A percentile compares a stretch with the other conserved stretches of the same genome.
phyloP scores from a whole-genome alignment of 2,888 invertebrate genomes.

The Andrena camellia region DNA sequence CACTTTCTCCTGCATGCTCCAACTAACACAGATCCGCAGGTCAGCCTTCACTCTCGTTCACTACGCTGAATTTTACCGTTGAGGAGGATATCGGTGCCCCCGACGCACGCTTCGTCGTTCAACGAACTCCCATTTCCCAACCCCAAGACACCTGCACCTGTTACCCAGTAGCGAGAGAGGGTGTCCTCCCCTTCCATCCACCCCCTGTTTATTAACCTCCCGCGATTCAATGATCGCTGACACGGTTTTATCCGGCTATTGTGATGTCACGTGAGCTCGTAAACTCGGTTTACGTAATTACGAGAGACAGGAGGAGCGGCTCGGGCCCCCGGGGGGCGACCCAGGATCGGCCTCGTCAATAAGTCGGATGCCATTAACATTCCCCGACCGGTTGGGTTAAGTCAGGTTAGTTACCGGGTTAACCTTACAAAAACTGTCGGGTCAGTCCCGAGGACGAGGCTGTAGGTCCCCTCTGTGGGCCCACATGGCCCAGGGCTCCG shows the following conservation, averaged over 20 bases:
- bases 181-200: slow-evolving; percentile 2
- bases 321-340: slow-evolving; percentile 19
- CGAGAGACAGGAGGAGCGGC: slow-evolving; percentile 30
- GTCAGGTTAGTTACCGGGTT: slow-evolving; percentile 74
- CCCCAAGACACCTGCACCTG: neutral
- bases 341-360: slow-evolving; percentile 66
- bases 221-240: neutral
- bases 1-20: too few relatives aligned
- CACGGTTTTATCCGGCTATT: slow-evolving; percentile 25
- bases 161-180: neutral
- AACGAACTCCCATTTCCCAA: neutral
- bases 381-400: slow-evolving; percentile 70
- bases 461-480: slow-evolving; percentile 64
- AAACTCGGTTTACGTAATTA: slow-evolving; percentile 70
- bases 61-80: too few relatives aligned
- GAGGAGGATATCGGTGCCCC: too few relatives aligned
- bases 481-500: slow-evolving; percentile 20
- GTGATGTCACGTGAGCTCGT: slow-evolving; percentile 62
- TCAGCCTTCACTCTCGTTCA: too few relatives aligned
- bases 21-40: too few relatives aligned
- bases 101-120: neutral
- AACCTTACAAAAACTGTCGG: slow-evolving; percentile 72
- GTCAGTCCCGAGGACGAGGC: slow-evolving; percentile 72
- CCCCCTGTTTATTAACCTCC: slow-evolving; percentile 28
- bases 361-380: slow-evolving; percentile 73